phyloP scores from a whole-genome alignment of 2,888 invertebrate species.

The Synergus itoensis region DNA sequence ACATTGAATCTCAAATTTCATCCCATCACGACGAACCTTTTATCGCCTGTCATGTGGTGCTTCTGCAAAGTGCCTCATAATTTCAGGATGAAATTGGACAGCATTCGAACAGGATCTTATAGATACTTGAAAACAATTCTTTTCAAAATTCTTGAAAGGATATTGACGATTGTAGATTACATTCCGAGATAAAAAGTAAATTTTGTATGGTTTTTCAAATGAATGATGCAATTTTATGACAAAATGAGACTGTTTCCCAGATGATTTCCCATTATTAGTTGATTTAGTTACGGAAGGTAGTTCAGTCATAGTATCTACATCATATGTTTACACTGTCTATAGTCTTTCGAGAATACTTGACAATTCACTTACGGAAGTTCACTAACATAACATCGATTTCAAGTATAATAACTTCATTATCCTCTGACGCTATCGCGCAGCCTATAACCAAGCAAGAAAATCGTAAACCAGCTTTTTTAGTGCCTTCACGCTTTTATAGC shows the following conservation, averaged over 20 bases:
- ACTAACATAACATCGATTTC: constrained; percentile 32
- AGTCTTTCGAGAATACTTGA: constrained; percentile 18
- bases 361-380: constrained; percentile 34
- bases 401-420: constrained; percentile 40
- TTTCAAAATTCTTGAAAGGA: not conserved
- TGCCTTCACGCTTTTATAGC: constrained; percentile 22
- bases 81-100: constrained; percentile 12
- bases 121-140: not conserved
- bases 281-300: not conserved
- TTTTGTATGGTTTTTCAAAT: not conserved
- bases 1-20: constrained; percentile 40
- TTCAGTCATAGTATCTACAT: not conserved
- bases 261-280: not conserved
- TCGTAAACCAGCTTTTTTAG: constrained; percentile 27
- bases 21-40: constrained; percentile 31
- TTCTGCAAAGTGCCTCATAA: constrained; percentile 32
- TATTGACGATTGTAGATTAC: not conserved
- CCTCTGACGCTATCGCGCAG: constrained; percentile 15
- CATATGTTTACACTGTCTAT: constrained; percentile 1
- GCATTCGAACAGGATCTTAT: not conserved
- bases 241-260: not conserved
- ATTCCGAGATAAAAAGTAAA: not conserved
- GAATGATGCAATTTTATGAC: not conserved
- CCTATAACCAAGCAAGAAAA: constrained; percentile 34
- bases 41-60: constrained; percentile 33